These are phyloP conservation scores for Halotydeus destructor DNA, from an alignment of 1,140 invertebrate genomes.

Conservation along the genomic window DNA sequence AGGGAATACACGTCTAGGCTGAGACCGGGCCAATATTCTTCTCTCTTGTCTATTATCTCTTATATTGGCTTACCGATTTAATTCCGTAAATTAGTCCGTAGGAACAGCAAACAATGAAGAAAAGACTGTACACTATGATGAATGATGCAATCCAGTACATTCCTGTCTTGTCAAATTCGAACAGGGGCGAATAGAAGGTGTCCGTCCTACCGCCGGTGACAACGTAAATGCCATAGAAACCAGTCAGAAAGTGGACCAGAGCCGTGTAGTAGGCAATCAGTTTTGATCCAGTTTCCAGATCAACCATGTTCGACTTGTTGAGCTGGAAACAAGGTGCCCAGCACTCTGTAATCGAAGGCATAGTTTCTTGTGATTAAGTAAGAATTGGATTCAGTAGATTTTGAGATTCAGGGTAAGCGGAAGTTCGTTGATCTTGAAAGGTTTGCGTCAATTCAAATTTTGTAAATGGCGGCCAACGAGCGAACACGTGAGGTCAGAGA, in stretches of 20 bases:
- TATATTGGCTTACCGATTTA: constrained; percentile 8
- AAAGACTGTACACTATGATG: constrained; percentile 6
- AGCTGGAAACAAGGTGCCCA: constrained; percentile 12
- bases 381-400: no score
- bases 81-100: constrained; percentile 10
- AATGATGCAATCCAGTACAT: constrained; percentile 5
- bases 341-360: constrained; percentile 3
- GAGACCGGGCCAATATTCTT: no score
- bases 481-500: no score
- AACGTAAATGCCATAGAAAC: constrained; percentile 10
- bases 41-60: background rate
- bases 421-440: no score
- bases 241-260: constrained; percentile 6
- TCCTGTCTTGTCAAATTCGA: constrained; percentile 8
- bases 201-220: constrained; percentile 8
- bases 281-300: constrained; percentile 6
- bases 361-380: no score
- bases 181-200: constrained; percentile 11
- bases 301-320: constrained; percentile 3
- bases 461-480: no score
- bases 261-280: constrained; percentile 12
- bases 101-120: constrained; percentile 8
- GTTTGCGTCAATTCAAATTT: no score
- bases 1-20: background rate
- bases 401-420: no score